Base-by-base conservation (phyloP, 2,888 invertebrate species). In the Entomobrya multifasciata region DNA sequence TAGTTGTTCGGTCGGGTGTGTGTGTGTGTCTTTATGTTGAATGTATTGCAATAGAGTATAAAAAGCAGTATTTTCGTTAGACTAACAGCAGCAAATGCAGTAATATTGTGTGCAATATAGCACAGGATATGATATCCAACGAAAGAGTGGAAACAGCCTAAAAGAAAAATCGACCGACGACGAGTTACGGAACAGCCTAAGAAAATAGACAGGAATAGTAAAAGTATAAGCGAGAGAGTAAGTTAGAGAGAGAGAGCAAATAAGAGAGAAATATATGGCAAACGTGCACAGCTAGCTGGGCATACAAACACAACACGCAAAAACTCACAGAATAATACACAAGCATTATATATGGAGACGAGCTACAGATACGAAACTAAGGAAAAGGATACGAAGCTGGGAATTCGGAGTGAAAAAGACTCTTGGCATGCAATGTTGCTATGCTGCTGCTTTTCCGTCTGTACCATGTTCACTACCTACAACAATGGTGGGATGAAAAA, bases 91-190 rank as follows among this genome's bases (percentile, higher is more conserved):
- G 77, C 55, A 77, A n/a, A n/a, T n/a, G 36, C 1, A 55, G 44
- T 4, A 65, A 25, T 8, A 60, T 36, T 6, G 36, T 6, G 27
- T 1, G 65, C 30, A 27, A 11, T 22, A 67, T 20, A 41, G 22
- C 67, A 67, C 1, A 25, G 55, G 17, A 36, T 57, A 55, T 77
- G 55, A 36, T 77, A 57, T 41, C 77, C 8, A 57, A 77, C 36
- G 36, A 4, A 8, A 52, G 17, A 67, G 80, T 65, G 67, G 65
- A 60, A 67, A 67, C 49, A 67, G 36, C 65, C 17, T 62, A 78
- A 52, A 80, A 85, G 57, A 67, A 78, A 78, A 85, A 85, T 85
- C 84, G 84, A 85, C 84, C 84, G 84, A 85, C 84, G 84, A 85
- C 84, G 78, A 85, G 47, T 67, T 72, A 74, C 86, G 80, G 86